These are phyloP conservation scores for Venusia cambrica DNA, from an alignment of 2,888 invertebrate species.

Conservation along the genomic window DNA sequence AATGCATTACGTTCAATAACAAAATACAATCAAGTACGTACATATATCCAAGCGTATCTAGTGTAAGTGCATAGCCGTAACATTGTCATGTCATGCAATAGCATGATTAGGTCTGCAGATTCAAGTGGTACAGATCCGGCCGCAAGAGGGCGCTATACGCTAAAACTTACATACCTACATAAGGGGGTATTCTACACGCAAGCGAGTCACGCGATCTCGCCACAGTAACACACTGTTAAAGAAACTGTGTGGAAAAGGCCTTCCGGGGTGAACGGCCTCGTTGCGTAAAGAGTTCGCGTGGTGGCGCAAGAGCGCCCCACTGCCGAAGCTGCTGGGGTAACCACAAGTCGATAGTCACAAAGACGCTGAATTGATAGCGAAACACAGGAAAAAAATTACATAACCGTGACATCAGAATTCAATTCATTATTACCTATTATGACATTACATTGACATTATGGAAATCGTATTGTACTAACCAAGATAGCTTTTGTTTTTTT, in stretches of 20 bases:
- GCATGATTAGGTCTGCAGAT: conserved; percentile 56
- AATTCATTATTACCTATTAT: too few species aligned
- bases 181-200: conserved; percentile 55
- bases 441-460: too few species aligned
- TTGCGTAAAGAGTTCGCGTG: conserved; percentile 71
- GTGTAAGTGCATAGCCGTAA: conserved; percentile 41
- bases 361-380: too few species aligned
- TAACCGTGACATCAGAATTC: background rate
- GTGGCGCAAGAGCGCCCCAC: conserved; percentile 65
- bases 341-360: too few species aligned
- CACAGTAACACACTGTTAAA: conserved; percentile 75
- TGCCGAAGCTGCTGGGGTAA: conserved; percentile 29
- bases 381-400: background rate
- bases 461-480: too few species aligned
- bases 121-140: conserved; percentile 52
- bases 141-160: conserved; percentile 48
- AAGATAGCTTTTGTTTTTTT: too few species aligned
- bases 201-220: conserved; percentile 70
- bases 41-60: conserved; percentile 13
- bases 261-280: conserved; percentile 79
- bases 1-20: too few species aligned
- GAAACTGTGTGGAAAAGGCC: conserved; percentile 77
- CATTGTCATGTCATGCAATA: conserved; percentile 53
- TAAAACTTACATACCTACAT: conserved; percentile 23
- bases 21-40: too few species aligned